These are phyloP conservation scores for Plotosus lineatus DNA, from an alignment of 2,113 vertebrate species.

Conservation along the genomic window DNA sequence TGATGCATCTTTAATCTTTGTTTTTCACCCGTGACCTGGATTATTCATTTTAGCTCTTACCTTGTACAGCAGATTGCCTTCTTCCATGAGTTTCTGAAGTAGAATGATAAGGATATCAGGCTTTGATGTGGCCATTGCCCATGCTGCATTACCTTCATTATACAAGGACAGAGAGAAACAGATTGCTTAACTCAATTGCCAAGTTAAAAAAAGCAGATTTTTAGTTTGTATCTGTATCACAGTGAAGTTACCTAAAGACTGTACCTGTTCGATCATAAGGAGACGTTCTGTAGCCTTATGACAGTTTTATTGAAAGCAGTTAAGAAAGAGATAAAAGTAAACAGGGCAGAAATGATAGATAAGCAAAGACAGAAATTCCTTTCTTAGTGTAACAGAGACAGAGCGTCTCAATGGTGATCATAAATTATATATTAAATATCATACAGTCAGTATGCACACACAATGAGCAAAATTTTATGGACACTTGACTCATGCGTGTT, in stretches of 20 bases:
- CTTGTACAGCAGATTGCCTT: constrained; percentile 95
- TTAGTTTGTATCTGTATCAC: constrained; percentile 65
- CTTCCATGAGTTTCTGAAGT: constrained; percentile 98
- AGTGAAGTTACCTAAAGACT: constrained; percentile 81
- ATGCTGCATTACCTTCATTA: constrained; percentile 92
- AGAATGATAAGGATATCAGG: constrained; percentile 97
- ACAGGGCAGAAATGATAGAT: constrained; percentile 49
- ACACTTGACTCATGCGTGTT: too few relatives aligned
- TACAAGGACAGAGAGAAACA: background rate
- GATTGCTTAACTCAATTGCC: constrained; percentile 11
- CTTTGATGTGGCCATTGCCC: constrained; percentile 99
- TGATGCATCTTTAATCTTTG: background rate
- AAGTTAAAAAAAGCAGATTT: constrained; percentile 41
- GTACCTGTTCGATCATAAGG: constrained; percentile 85
- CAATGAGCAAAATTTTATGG: too few relatives aligned
- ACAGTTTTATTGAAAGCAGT: constrained; percentile 71
- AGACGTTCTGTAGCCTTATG: constrained; percentile 79
- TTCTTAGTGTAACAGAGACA: constrained; percentile 46
- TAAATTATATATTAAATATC: background rate
- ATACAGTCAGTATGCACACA: background rate
- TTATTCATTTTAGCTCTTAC: constrained; percentile 62
- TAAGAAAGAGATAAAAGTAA: constrained; percentile 65
- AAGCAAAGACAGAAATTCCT: constrained; percentile 54
- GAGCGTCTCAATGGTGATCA: background rate
- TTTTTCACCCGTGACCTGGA: constrained; percentile 2